Evolutionary conservation across 2,113 vertebrate species (phyloP).

Genomic region (Colinus virginianus): DNA sequence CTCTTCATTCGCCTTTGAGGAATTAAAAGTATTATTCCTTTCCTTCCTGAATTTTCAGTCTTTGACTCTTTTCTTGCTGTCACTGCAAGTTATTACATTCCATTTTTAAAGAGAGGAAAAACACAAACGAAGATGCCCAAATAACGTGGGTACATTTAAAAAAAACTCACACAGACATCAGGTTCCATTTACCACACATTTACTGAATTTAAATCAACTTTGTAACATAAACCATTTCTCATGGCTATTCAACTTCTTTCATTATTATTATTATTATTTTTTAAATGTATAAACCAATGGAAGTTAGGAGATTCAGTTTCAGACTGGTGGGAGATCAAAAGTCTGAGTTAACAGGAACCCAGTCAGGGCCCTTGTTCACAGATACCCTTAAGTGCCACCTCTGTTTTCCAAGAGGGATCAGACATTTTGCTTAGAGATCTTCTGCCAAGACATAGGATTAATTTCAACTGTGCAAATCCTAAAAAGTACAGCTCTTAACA

Average conservation of each 20-base stretch:
- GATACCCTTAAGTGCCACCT: neutral
- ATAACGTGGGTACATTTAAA: neutral
- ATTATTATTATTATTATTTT: neutral
- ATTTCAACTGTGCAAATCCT: neutral
- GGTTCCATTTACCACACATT: neutral
- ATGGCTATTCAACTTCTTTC: neutral
- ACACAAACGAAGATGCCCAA: neutral
- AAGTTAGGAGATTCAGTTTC: neutral
- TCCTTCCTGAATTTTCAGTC: neutral
- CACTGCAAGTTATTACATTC: neutral
- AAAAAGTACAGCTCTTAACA: neutral
- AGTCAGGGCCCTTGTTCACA: neutral
- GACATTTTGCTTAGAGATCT: neutral
- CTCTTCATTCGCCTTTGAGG: neutral
- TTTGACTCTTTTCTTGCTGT: neutral
- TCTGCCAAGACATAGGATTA: neutral
- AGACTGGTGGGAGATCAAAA: neutral
- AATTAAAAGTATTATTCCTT: neutral
- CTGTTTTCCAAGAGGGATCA: neutral
- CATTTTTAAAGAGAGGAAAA: neutral
- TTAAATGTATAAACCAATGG: neutral
- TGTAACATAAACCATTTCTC: neutral
- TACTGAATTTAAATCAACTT: neutral
- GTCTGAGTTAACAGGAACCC: neutral
- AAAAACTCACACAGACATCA: neutral